Evolutionary conservation across 2,113 vertebrate species (phyloP).

Genomic region (Dasyornis broadbenti): DNA sequence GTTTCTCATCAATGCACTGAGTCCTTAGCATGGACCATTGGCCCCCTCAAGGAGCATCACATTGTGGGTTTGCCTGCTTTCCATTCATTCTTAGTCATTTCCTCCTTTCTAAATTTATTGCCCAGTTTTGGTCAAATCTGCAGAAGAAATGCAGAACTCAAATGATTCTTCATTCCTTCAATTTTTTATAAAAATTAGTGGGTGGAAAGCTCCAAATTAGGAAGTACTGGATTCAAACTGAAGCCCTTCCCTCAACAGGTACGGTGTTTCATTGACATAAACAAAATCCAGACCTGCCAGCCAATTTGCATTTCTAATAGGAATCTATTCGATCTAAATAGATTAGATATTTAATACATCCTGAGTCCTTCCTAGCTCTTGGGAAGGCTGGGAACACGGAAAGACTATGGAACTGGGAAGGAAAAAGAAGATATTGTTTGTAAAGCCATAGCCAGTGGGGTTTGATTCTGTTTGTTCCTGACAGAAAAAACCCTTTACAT

Average conservation of each 20-base stretch:
- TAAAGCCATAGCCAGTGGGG: neutral
- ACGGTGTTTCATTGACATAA: neutral
- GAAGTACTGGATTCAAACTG: neutral
- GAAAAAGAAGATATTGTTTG: neutral
- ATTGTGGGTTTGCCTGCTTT: neutral
- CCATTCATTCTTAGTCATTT: neutral
- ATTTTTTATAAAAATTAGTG: neutral
- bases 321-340: neutral
- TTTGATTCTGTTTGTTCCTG: neutral
- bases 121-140: neutral
- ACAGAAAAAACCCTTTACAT: neutral
- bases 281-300: neutral
- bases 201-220: neutral
- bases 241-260: neutral
- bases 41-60: neutral
- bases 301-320: neutral
- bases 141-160: neutral
- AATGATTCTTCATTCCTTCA: neutral
- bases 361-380: neutral
- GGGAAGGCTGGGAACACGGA: neutral
- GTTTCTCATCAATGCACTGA: neutral
- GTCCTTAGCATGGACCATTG: rapidly evolving
- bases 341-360: neutral
- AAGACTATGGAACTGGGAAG: neutral
- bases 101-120: neutral